These are phyloP conservation scores for Cephus rjabovi DNA, from an alignment of 2,888 invertebrate genomes.

Conservation along the genomic window DNA sequence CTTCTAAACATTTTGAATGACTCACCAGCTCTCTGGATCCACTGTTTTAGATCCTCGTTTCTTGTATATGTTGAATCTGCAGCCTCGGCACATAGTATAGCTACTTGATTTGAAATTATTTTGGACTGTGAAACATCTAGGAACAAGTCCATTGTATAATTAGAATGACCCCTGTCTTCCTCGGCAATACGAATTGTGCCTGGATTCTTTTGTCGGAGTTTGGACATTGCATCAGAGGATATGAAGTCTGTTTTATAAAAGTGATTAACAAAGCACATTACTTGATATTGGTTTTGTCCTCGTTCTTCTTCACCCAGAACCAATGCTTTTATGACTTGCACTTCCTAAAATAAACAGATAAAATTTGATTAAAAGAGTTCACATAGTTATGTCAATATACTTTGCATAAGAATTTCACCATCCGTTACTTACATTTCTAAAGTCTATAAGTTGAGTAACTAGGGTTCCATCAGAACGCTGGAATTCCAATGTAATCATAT, in stretches of 20 bases:
- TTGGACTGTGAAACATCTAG: slow-evolving; percentile 77
- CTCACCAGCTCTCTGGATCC: slow-evolving; percentile 83
- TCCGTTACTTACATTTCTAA: slow-evolving; percentile 83
- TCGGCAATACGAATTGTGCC: slow-evolving; percentile 90
- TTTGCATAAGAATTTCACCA: neutral
- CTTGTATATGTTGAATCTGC: slow-evolving; percentile 81
- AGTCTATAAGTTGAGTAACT: slow-evolving; percentile 93
- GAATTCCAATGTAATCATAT: slow-evolving; percentile 89
- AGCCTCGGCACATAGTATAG: slow-evolving; percentile 82
- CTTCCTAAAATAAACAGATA: slow-evolving; percentile 76
- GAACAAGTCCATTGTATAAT: slow-evolving; percentile 86
- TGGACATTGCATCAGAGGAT: slow-evolving; percentile 96
- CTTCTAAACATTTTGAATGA: neutral
- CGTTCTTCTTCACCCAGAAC: slow-evolving; percentile 94
- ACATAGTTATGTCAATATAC: slow-evolving; percentile 2
- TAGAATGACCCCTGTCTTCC: slow-evolving; percentile 87
- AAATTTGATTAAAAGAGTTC: slow-evolving; percentile 6
- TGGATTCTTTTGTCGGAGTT: slow-evolving; percentile 90
- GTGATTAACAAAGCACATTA: slow-evolving; percentile 91
- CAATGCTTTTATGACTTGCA: slow-evolving; percentile 89
- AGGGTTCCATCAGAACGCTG: slow-evolving; percentile 91
- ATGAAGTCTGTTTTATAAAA: slow-evolving; percentile 94
- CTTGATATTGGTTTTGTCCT: slow-evolving; percentile 89
- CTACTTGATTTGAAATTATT: slow-evolving; percentile 80
- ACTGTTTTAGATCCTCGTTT: slow-evolving; percentile 81